Base-by-base conservation (phyloP, 1,140 invertebrate species). In the Chionoecetes opilio region DNA sequence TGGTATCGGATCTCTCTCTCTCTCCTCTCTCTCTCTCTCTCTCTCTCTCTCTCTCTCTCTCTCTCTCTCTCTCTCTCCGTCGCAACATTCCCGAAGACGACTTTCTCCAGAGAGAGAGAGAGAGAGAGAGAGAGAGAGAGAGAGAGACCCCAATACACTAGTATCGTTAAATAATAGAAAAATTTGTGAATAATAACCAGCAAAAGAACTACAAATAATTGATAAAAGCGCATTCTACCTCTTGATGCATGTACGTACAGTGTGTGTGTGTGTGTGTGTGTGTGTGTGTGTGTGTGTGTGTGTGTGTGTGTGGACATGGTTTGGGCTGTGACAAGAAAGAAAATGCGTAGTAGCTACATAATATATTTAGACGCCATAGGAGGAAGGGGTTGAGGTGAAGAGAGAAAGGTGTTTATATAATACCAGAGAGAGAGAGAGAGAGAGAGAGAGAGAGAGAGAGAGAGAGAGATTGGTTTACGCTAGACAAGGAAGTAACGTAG, bases 381-480 rank as follows among this genome's bases (percentile, higher is more conserved):
- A 21, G 63, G 63, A 53, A 46, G 63, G 63, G 26, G 63, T 75
- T n/a, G 21, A n/a, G 63, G 63, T 17, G 63, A 1, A 75, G 63
- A 75, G 21, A 75, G 63, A 75, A 17, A 75, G 21, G 63, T 75
- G 63, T 75, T 75, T 75, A 75, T 75, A 75, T 75, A 75, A 75
- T 75, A 75, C 63, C 63, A 75, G 6, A n/a, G 5, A 75, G 63
- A 8, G 63, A 75, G n/a, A 8, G 63, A 75, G 63, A n/a, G 63
- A 75, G 63, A 75, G 63, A 75, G n/a, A 75, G 63, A n/a, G 63
- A 75, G n/a, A n/a, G 63, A 75, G 63, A n/a, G 63, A 75, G 63
- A 75, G 63, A 75, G n/a, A 1, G 8, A 75, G 21, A n/a, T n/a
- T n/a, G n/a, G n/a, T n/a, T n/a, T n/a, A n/a, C n/a, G n/a, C n/a